A percentile compares a stretch with the other conserved stretches of the same genome.
Conservation (phyloP, 1,140 invertebrate genomes). For the Drosophila kikkawai region DNA sequence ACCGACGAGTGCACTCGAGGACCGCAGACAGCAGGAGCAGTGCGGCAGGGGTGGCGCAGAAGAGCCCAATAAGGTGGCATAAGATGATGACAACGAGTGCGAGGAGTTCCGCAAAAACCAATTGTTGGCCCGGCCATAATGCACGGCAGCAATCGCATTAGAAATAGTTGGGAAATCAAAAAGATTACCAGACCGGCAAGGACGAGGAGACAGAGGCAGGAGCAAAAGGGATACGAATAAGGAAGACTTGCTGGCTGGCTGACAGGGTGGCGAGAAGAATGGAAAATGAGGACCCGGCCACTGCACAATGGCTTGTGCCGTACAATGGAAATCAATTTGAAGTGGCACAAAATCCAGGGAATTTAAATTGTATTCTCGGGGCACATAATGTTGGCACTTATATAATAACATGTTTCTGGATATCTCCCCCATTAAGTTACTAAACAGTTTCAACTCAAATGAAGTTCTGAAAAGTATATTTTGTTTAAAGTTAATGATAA, state of each 20-base stretch:
- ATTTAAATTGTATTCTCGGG: slow-evolving; percentile 57
- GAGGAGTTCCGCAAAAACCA: slow-evolving; percentile 58
- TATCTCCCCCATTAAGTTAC: background rate
- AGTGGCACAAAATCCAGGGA: slow-evolving; percentile 45
- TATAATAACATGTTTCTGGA: background rate
- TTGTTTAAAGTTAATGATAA: background rate
- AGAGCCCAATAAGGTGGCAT: slow-evolving; percentile 64
- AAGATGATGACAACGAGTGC: slow-evolving; percentile 61
- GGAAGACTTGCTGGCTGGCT: slow-evolving; percentile 2
- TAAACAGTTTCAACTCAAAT: slow-evolving; percentile 1
- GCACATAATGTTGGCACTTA: slow-evolving; percentile 8
- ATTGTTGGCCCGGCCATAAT: slow-evolving; percentile 67
- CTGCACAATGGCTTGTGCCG: slow-evolving; percentile 43
- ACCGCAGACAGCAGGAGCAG: slow-evolving; percentile 43
- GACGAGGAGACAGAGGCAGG: background rate
- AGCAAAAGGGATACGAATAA: slow-evolving; percentile 4
- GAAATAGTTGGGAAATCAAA: slow-evolving; percentile 82
- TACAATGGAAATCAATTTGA: slow-evolving; percentile 70
- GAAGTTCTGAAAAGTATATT: background rate
- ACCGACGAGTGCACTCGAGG: slow-evolving; percentile 69
- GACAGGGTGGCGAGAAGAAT: slow-evolving; percentile 30
- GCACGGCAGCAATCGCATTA: slow-evolving; percentile 79
- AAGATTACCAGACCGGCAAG: slow-evolving; percentile 64
- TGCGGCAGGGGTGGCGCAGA: slow-evolving; percentile 8
- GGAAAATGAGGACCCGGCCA: slow-evolving; percentile 34